These are phyloP conservation scores for Ormyrus thymus DNA, from an alignment of 2,888 invertebrate genomes.

Conservation along the genomic window DNA sequence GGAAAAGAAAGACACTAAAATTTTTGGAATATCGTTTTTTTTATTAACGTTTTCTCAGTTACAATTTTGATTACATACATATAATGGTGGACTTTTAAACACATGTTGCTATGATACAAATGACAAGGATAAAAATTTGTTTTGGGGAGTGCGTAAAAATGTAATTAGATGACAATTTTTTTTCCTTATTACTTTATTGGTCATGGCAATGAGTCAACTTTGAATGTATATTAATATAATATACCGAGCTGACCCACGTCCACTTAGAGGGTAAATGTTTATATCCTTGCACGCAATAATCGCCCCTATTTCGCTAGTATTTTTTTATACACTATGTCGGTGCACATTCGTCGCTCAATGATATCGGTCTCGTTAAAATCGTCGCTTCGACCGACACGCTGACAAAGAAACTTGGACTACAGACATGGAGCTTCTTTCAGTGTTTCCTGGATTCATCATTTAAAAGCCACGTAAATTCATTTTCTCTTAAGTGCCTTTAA, in stretches of 20 bases:
- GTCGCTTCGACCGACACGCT: slow-evolving; percentile 56
- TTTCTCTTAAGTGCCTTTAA: slow-evolving; percentile 41
- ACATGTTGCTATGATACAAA: slow-evolving; percentile 73
- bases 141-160: slow-evolving; percentile 72
- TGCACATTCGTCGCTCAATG: slow-evolving; percentile 67
- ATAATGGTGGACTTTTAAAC: slow-evolving; percentile 73
- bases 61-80: slow-evolving; percentile 75
- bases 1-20: slow-evolving; percentile 31
- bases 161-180: slow-evolving; percentile 73
- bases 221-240: slow-evolving; percentile 74
- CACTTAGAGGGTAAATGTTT: slow-evolving; percentile 69
- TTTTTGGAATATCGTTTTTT: slow-evolving; percentile 69
- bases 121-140: slow-evolving; percentile 74
- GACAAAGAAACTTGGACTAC: slow-evolving; percentile 63
- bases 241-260: slow-evolving; percentile 71
- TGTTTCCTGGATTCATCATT: slow-evolving; percentile 29
- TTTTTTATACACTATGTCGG: slow-evolving; percentile 70
- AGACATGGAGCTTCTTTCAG: slow-evolving; percentile 60
- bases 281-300: slow-evolving; percentile 70
- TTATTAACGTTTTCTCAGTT: slow-evolving; percentile 74
- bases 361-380: slow-evolving; percentile 52
- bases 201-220: slow-evolving; percentile 71
- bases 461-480: slow-evolving; percentile 51
- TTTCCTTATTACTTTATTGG: slow-evolving; percentile 71
- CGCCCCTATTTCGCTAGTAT: slow-evolving; percentile 71